Conservation (phyloP, 2,888 invertebrate species). For the Drosophila paranaensis region DNA sequence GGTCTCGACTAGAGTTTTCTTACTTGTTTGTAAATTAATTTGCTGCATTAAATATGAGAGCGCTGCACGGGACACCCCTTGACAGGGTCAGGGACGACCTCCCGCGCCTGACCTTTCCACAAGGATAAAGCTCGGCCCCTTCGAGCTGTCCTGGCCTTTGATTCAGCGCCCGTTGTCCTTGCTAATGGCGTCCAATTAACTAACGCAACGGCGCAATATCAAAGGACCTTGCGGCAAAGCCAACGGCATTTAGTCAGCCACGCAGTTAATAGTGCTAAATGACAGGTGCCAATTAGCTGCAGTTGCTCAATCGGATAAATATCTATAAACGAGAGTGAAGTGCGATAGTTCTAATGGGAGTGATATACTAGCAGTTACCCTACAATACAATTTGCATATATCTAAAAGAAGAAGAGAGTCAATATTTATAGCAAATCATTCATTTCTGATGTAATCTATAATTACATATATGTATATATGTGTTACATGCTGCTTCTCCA, state of each 20-base stretch:
- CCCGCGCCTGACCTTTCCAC: constrained; percentile 44
- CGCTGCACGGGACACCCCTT: constrained; percentile 25
- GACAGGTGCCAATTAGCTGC: constrained; percentile 4
- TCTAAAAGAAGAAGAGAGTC: too few relatives aligned
- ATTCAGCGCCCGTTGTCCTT: constrained; percentile 42
- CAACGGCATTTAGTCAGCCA: constrained; percentile 26
- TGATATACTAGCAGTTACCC: too few relatives aligned
- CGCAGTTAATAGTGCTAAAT: constrained; percentile 2
- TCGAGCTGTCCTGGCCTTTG: constrained; percentile 21
- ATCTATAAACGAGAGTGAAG: not conserved
- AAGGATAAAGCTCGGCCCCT: constrained; percentile 40
- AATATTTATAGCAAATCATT: not conserved
- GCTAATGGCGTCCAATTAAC: constrained; percentile 65
- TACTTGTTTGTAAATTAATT: constrained; percentile 48
- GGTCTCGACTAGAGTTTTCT: too few relatives aligned
- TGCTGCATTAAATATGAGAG: constrained; percentile 58
- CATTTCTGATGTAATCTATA: too few relatives aligned
- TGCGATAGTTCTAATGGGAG: too few relatives aligned
- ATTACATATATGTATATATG: too few relatives aligned
- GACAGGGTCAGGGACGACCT: constrained; percentile 12
- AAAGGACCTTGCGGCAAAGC: constrained; percentile 12
- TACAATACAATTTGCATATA: too few relatives aligned
- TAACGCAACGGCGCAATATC: constrained; percentile 25
- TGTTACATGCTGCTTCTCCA: not conserved
- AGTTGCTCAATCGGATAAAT: not conserved